phyloP scores from a whole-genome alignment of 1,140 invertebrate genomes.

The Chrysopa pallens region DNA sequence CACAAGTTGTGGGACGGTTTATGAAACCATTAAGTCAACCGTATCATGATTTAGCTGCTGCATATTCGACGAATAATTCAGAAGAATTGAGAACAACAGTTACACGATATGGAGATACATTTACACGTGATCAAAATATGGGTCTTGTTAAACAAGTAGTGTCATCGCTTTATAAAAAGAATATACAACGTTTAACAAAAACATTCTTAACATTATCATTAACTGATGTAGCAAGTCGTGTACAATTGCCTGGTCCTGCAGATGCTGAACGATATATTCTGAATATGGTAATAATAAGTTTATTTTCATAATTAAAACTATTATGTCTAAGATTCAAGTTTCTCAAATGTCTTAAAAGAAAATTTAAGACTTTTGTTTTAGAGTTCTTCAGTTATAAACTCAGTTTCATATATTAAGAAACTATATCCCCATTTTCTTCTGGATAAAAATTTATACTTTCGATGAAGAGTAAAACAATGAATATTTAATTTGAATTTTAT shows the following conservation, averaged over 20 bases:
- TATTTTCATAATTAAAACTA: neutral
- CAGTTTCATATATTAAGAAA: no score
- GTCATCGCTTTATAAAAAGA: conserved; percentile 82
- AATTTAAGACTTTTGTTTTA: no score
- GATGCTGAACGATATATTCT: conserved; percentile 91
- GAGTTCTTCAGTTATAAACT: no score
- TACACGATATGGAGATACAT: conserved; percentile 63
- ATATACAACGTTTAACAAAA: conserved; percentile 92
- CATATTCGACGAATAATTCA: conserved; percentile 59
- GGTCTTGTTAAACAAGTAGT: conserved; percentile 72
- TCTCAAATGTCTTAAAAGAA: no score
- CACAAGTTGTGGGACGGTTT: conserved; percentile 73
- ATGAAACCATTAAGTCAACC: conserved; percentile 79
- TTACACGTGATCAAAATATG: conserved; percentile 68
- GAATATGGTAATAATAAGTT: conserved; percentile 57
- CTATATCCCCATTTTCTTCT: no score
- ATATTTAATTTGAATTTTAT: conserved; percentile 8
- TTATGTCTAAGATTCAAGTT: no score
- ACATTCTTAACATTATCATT: conserved; percentile 92
- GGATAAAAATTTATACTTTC: no score
- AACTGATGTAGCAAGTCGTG: conserved; percentile 80
- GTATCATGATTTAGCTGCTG: conserved; percentile 79
- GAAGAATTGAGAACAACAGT: conserved; percentile 49
- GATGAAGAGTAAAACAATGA: no score
- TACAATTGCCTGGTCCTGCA: conserved; percentile 59